A percentile compares a stretch with the other conserved stretches of the same genome.
phyloP scores from a whole-genome alignment of 2,888 invertebrate species.

The Meiosimyza decipiens region DNA sequence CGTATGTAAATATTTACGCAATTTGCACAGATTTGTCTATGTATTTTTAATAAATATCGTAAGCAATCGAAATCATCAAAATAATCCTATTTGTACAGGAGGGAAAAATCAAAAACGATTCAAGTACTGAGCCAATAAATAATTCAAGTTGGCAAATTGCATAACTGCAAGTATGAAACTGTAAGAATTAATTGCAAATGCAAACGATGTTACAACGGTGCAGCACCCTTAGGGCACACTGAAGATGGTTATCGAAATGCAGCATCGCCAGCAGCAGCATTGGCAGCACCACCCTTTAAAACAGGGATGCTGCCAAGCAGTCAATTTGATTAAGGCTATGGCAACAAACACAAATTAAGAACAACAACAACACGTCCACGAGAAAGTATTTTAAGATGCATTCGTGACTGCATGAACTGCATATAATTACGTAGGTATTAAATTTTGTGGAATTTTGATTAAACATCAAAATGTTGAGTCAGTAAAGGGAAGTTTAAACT shows the following conservation, averaged over 20 bases:
- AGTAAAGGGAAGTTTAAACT: not conserved
- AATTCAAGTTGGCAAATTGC: constrained; percentile 7
- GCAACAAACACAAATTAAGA: constrained; percentile 3
- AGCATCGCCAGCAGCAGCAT: not conserved
- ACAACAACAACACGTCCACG: not conserved
- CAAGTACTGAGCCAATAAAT: not conserved
- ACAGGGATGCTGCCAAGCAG: not conserved
- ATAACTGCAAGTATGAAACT: not conserved
- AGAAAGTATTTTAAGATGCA: too few relatives aligned
- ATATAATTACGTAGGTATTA: not conserved
- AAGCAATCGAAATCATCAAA: constrained; percentile 1
- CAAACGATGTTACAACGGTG: not conserved
- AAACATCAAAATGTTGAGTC: not conserved
- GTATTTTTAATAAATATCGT: not conserved
- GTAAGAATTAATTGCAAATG: constrained; percentile 11
- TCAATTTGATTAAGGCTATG: constrained; percentile 9
- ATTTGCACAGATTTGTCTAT: not conserved
- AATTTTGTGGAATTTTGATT: not conserved
- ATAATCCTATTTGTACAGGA: constrained; percentile 1
- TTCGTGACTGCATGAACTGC: too few relatives aligned
- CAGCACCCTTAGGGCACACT: not conserved
- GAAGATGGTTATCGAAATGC: not conserved
- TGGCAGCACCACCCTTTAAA: not conserved
- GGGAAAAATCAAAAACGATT: not conserved
- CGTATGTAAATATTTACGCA: too few relatives aligned